A percentile compares a stretch with the other conserved stretches of the same genome.
phyloP scores from a whole-genome alignment of 2,113 vertebrate species.

The Phyllostomus hastatus region DNA sequence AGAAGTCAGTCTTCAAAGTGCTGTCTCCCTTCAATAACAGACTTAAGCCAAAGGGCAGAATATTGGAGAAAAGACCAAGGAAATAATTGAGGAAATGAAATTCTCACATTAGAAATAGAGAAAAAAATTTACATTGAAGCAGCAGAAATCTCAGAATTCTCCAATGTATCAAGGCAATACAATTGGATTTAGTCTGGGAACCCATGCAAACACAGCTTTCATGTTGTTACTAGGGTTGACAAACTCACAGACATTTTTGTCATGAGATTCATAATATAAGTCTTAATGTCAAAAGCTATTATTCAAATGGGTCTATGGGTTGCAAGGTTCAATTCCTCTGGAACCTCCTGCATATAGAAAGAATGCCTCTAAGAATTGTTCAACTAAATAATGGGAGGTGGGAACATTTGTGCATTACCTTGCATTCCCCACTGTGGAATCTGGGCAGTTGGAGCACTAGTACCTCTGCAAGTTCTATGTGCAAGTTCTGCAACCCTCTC shows the following conservation, averaged over 20 bases:
- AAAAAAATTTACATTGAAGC: background rate
- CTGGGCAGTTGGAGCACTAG: background rate
- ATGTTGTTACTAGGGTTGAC: background rate
- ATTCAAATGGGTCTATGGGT: background rate
- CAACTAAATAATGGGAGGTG: background rate
- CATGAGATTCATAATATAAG: background rate
- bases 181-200: background rate
- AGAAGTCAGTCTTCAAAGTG: constrained; percentile 30
- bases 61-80: background rate
- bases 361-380: background rate
- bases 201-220: background rate
- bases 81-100: constrained; percentile 19
- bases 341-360: background rate
- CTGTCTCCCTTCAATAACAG: background rate
- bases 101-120: background rate
- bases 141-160: background rate
- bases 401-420: background rate
- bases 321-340: background rate
- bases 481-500: background rate
- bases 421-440: background rate
- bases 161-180: background rate
- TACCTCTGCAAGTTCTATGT: background rate
- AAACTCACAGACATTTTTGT: background rate
- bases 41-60: background rate
- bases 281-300: background rate